Conservation (phyloP, 23 tunicate species). For the Ascidia mentula region DNA sequence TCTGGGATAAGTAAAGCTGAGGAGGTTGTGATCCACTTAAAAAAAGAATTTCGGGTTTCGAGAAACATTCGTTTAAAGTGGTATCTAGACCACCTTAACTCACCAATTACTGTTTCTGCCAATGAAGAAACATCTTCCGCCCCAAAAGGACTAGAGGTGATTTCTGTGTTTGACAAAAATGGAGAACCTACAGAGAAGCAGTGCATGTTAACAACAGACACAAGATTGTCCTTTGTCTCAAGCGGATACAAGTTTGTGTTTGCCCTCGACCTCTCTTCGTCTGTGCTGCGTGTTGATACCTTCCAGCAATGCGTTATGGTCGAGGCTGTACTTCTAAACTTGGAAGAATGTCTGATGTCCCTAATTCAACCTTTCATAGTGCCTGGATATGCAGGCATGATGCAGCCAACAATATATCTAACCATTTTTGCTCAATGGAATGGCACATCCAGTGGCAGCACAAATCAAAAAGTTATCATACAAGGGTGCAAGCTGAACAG, state of each 20-base stretch:
- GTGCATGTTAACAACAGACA: conserved; percentile 17
- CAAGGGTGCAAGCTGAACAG: conserved; percentile 67
- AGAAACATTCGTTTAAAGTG: conserved; percentile 69
- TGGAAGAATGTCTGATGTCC: conserved; percentile 61
- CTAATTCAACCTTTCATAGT: conserved; percentile 32
- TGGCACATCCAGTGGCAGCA: conserved; percentile 21
- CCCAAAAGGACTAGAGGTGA: neutral
- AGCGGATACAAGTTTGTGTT: conserved; percentile 77
- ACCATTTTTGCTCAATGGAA: conserved; percentile 82
- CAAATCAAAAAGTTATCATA: conserved; percentile 60
- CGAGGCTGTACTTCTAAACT: conserved; percentile 47
- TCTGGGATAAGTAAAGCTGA: too few relatives aligned
- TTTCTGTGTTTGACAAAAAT: conserved; percentile 9
- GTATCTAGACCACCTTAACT: conserved; percentile 57
- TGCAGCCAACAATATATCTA: conserved; percentile 63
- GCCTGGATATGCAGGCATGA: neutral
- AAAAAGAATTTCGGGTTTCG: conserved; percentile 47
- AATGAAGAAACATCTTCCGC: neutral
- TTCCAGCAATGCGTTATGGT: conserved; percentile 43
- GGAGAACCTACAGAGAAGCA: neutral
- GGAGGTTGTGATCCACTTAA: conserved; percentile 55
- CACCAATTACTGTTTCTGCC: neutral
- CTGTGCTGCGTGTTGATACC: conserved; percentile 59
- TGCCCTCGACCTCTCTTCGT: conserved; percentile 79
- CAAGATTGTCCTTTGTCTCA: conserved; percentile 69